Percentiles rank a stretch among this genome's conserved stretches.
Evolutionary conservation across 2,797 vertebrate species (phyloP).

Genomic region (Nannoperca obscura): DNA sequence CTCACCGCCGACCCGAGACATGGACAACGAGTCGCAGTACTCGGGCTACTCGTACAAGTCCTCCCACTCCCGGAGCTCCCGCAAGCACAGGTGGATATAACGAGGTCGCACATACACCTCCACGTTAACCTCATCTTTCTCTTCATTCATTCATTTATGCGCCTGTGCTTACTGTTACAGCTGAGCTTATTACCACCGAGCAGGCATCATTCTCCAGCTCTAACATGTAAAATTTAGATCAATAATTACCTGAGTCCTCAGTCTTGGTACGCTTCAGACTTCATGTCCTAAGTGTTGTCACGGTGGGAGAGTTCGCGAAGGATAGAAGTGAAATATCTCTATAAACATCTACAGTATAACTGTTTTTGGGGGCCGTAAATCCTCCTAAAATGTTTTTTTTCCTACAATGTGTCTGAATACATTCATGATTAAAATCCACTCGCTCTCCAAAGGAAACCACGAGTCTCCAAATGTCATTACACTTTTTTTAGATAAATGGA

Average conservation of each 20-base stretch:
- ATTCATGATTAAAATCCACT: not conserved
- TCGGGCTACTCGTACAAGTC: constrained; percentile 96
- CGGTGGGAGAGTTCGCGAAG: too few species aligned
- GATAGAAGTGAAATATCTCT: not conserved
- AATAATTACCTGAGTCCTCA: not conserved
- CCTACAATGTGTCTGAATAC: not conserved
- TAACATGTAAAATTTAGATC: too few species aligned
- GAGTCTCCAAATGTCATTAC: not conserved
- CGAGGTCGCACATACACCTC: not conserved
- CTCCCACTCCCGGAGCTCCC: constrained; percentile 91
- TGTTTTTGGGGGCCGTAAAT: not conserved
- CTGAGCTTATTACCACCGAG: not conserved
- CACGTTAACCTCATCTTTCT: not conserved
- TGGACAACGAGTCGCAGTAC: constrained; percentile 97
- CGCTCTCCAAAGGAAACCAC: not conserved
- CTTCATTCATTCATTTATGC: not conserved
- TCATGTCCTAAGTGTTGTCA: too few species aligned
- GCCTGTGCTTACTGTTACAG: not conserved
- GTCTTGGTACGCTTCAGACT: not conserved
- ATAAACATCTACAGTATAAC: not conserved
- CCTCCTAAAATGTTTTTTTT: not conserved
- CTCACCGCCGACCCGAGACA: constrained; percentile 85
- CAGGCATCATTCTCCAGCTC: not conserved
- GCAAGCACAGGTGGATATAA: constrained; percentile 89
- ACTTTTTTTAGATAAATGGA: too few species aligned